These are phyloP conservation scores for Vollenhovia emeryi DNA, from an alignment of 1,140 invertebrate genomes.

Conservation along the genomic window DNA sequence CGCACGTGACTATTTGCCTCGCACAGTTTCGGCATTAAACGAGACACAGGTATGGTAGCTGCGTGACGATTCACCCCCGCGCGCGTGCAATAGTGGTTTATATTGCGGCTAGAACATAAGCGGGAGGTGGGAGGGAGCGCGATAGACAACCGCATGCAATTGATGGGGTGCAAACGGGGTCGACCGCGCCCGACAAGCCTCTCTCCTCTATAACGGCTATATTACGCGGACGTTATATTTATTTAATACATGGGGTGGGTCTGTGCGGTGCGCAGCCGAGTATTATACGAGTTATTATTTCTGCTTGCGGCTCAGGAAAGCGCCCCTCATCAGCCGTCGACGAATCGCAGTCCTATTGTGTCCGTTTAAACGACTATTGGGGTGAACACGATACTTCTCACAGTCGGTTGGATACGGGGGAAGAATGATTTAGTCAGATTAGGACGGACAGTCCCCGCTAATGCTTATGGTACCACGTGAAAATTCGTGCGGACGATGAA, in stretches of 20 bases:
- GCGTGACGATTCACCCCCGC: conserved; percentile 54
- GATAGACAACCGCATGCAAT: conserved; percentile 79
- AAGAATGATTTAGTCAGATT: conserved; percentile 68
- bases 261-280: conserved; percentile 31
- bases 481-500: conserved; percentile 30
- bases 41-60: conserved; percentile 44
- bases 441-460: conserved; percentile 56
- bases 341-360: conserved; percentile 68
- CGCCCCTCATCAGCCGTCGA: conserved; percentile 35
- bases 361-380: conserved; percentile 72
- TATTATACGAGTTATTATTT: conserved; percentile 80
- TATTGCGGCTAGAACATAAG: conserved; percentile 67
- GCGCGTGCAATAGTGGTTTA: conserved; percentile 66
- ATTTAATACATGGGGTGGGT: conserved; percentile 76
- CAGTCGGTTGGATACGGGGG: conserved; percentile 46
- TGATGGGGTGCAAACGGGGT: conserved; percentile 82
- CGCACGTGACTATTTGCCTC: conserved; percentile 12
- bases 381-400: conserved; percentile 75
- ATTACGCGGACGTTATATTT: conserved; percentile 81
- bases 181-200: conserved; percentile 75
- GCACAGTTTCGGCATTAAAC: conserved; percentile 55
- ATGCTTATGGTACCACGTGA: conserved; percentile 42
- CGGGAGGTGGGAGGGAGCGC: conserved; percentile 28
- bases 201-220: conserved; percentile 71
- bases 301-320: conserved; percentile 71